Percentiles rank a stretch among this genome's conserved stretches.
Conservation (phyloP, 2,113 vertebrate species). For the Anguilla rostrata region DNA sequence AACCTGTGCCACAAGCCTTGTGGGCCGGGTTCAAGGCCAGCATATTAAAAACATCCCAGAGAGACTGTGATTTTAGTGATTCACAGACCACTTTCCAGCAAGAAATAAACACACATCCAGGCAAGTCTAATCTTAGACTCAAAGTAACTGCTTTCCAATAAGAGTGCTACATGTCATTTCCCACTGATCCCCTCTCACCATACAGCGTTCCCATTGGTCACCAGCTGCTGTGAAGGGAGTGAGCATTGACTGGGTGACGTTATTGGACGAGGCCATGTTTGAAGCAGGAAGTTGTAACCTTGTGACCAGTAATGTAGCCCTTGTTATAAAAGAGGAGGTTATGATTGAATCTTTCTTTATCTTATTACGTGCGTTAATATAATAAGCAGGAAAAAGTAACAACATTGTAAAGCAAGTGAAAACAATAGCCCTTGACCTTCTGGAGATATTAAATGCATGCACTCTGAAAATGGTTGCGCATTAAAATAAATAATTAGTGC, state of each 20-base stretch:
- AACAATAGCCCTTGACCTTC: not conserved
- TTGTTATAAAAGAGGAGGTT: too few species aligned
- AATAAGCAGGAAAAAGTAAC: too few species aligned
- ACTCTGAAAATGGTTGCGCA: not conserved
- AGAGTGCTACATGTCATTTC: not conserved
- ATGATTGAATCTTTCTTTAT: too few species aligned
- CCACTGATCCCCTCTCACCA: not conserved
- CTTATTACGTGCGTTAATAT: too few species aligned
- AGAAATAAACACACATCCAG: not conserved
- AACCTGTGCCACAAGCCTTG: not conserved
- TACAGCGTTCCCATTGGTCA: not conserved
- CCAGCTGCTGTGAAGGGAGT: not conserved
- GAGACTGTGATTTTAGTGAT: not conserved
- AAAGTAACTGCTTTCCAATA: not conserved
- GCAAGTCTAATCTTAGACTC: not conserved
- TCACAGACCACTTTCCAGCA: not conserved
- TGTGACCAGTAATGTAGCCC: not conserved
- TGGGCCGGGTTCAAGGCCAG: slow-evolving; percentile 5
- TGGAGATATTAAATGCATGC: not conserved
- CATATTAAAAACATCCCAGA: slow-evolving; percentile 16
- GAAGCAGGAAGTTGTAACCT: not conserved
- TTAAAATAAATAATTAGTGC: not conserved
- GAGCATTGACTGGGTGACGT: not conserved
- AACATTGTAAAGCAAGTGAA: not conserved
- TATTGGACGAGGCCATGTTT: not conserved